Base-by-base conservation (phyloP, 2,888 invertebrate genomes). In the Mechanitis mazaeus region DNA sequence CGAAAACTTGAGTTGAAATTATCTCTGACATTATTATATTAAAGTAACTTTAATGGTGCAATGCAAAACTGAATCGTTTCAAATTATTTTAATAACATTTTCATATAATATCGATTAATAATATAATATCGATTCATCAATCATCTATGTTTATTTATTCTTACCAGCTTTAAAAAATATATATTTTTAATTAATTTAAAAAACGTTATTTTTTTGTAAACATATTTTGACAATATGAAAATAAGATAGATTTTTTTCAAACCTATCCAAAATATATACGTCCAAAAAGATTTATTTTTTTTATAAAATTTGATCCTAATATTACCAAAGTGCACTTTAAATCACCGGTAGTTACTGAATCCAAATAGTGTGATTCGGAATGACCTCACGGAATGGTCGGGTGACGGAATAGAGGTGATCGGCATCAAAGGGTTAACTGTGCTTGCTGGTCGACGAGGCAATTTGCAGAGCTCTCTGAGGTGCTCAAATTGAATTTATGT, bases 401-500 rank as follows among this genome's bases (percentile, higher is more conserved):
- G 76, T 80, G 79, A 78, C 78, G 76, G 73, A 77, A 80, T 77
- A 75, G 72, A 76, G 69, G 73, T 72, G 78, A 77, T 78, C 75
- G 74, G 66, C 76, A 68, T 84, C 85, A 86, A 86, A 87, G 84
- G 80, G 80, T 75, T 78, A 76, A 76, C 77, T 79, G 68, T 70
- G 73, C 71, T 77, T 71, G 73, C 78, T 78, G 77, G 78, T 72
- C 76, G 76, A 74, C 70, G 77, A 78, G 79, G 72, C 85, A 86
- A 86, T 86, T 87, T 83, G 80, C 79, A 75, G 75, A 75, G 73
- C 79, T 78, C 84, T 83, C 81, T 77, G 83, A 85, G 80, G 80
- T 81, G 76, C 74, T 76, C 75, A 78, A 86, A 87, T 86, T 85
- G 81, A 88, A 86, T 87, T 86, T 84, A 84, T 85, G 80, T 82